These are phyloP conservation scores for Caenorhabditis sp. DNA, from an alignment of 2,888 invertebrate genomes.

Conservation along the genomic window DNA sequence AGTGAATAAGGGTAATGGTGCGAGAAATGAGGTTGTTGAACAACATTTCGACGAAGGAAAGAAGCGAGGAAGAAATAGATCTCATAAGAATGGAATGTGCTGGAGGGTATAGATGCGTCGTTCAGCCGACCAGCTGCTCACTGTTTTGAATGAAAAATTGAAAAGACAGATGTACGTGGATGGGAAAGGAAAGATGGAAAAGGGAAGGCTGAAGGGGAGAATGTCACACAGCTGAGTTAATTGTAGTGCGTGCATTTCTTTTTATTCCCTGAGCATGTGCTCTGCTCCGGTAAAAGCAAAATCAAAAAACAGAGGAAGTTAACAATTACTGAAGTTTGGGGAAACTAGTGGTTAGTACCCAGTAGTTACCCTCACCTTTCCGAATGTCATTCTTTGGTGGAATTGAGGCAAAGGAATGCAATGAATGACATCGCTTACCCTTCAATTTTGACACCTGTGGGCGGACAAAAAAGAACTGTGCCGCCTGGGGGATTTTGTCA, in stretches of 20 bases:
- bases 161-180: conserved; percentile 22
- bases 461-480: conserved; percentile 22
- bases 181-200: neutral
- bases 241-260: conserved; percentile 1
- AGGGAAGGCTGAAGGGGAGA: neutral
- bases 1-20: conserved; percentile 61
- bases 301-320: neutral
- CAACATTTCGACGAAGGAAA: conserved; percentile 31
- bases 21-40: conserved; percentile 53
- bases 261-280: neutral
- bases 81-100: conserved; percentile 39
- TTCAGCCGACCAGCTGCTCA: conserved; percentile 45
- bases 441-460: conserved; percentile 23
- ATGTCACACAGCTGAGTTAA: conserved; percentile 7
- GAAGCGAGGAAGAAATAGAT: conserved; percentile 10
- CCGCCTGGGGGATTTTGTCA: conserved; percentile 32
- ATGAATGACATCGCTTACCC: neutral
- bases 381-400: neutral
- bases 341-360: neutral
- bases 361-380: conserved; percentile 5
- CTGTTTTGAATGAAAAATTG: conserved; percentile 34
- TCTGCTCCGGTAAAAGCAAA: neutral
- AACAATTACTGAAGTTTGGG: neutral
- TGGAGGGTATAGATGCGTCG: conserved; percentile 7
- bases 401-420: neutral